Evolutionary conservation across 1,140 invertebrate species (phyloP), one percentile per base, ranked within the genome.

Genomic region (Scaptodrosophila lebanonensis): DNA sequence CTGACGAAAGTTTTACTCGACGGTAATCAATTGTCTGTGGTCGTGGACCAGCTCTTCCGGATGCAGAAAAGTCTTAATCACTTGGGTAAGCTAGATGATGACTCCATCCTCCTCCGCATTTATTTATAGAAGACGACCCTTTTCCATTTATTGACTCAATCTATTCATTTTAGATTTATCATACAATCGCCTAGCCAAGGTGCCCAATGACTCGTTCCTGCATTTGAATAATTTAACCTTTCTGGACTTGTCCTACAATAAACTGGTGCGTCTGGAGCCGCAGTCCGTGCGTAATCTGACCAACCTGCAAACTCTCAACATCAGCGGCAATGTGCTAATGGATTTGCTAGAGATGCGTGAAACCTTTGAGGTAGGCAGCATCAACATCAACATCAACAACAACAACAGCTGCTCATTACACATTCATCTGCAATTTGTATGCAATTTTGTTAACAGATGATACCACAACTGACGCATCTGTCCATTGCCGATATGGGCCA

Each of bases 1-100:
- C 87, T 95, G 29, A 90, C 90, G 67, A 90, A 89, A 64, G 88
- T 95, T 36, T 88, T 89, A 66, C 87, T 95, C 58, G 93, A 95
- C 69, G 93, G 93, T 18, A 95, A 95, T 88, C 90, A 92, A 75
- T 86, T 95, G 39, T 92, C 93, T 2, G 92, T 93, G 2, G 88
- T 94, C 25, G 88, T 93, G 15, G 93, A 94, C 77, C 88, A 91
- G 61, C 93, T 92, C 57, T 95, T 95, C 86, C 89, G 89, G 36
- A 90, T 90, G 64, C 91, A 92, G 73, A 88, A 88, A 39, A 88
- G 90, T 83, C 87, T 92, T 48, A 83, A 87, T 69, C 79, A 85
- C 64, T 84, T 87, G 66, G 84, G 87, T 63, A 64, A 45, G 70
- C 53, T 40, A 57, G 12, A n/a, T 29, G 12, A 3, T 4, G 8